These are phyloP conservation scores for Recurvirostra avosetta DNA, from an alignment of 2,113 vertebrate genomes.

Conservation along the genomic window DNA sequence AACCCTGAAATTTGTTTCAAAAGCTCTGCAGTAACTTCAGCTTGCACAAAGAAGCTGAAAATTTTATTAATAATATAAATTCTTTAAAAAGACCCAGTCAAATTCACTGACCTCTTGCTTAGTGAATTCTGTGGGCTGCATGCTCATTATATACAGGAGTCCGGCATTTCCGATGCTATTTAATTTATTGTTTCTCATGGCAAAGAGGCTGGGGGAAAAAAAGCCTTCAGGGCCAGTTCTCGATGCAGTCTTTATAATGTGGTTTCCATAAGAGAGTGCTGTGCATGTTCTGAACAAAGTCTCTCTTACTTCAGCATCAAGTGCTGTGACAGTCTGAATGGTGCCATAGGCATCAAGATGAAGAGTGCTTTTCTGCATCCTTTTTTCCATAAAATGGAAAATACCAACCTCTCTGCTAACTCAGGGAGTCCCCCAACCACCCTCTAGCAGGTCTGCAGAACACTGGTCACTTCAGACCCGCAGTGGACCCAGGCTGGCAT, in stretches of 20 bases:
- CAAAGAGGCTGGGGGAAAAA: background rate
- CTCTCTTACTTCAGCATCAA: slow-evolving; percentile 20
- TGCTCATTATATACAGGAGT: background rate
- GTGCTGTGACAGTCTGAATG: background rate
- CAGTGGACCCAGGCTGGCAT: background rate
- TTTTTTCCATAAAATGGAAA: background rate
- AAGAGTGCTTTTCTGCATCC: background rate
- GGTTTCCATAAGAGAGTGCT: background rate
- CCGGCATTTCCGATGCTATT: accelerated
- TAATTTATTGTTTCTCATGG: background rate
- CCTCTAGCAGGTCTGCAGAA: background rate
- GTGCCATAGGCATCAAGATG: background rate
- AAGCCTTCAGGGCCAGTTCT: background rate
- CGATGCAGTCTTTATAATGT: background rate
- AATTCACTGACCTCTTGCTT: background rate
- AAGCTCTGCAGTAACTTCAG: background rate
- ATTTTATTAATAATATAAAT: background rate
- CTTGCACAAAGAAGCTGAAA: background rate
- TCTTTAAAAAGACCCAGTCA: background rate
- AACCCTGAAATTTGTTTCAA: background rate
- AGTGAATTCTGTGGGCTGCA: background rate
- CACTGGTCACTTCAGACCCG: background rate
- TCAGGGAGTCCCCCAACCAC: background rate
- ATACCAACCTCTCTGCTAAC: background rate
- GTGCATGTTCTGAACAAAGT: background rate